These are phyloP conservation scores for Phanerotoma sp. DNA, from an alignment of 2,888 invertebrate genomes.

Conservation along the genomic window DNA sequence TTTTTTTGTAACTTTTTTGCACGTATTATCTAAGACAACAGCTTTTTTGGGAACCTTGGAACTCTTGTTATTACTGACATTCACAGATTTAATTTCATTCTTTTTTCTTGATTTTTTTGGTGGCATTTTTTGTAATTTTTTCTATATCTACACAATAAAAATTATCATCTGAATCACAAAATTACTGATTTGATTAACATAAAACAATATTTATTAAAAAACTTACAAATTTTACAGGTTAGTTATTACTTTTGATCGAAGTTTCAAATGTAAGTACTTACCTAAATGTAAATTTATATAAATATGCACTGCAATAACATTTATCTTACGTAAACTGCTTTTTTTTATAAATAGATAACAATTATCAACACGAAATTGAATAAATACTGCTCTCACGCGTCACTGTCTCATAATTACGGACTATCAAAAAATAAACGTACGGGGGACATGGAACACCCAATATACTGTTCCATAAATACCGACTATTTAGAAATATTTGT, in stretches of 20 bases:
- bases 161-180: constrained; percentile 2
- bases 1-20: constrained; percentile 7
- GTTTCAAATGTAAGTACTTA: constrained; percentile 12
- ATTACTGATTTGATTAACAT: constrained; percentile 8
- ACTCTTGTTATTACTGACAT: constrained; percentile 1
- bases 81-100: constrained; percentile 9
- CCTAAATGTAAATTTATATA: constrained; percentile 13
- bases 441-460: constrained; percentile 5
- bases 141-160: neutral
- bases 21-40: constrained; percentile 13
- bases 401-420: constrained; percentile 9
- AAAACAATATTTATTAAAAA: constrained; percentile 10
- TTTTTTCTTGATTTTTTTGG: constrained; percentile 1
- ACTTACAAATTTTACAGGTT: constrained; percentile 2
- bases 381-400: constrained; percentile 5
- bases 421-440: constrained; percentile 3
- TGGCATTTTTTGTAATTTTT: constrained; percentile 1
- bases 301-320: constrained; percentile 7
- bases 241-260: constrained; percentile 12
- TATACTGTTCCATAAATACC: constrained; percentile 7
- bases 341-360: constrained; percentile 8
- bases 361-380: constrained; percentile 5
- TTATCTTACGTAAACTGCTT: constrained; percentile 3
- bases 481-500: constrained; percentile 6
- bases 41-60: constrained; percentile 9